phyloP scores from a whole-genome alignment of 1,140 invertebrate species.

The Drosophila athabasca region DNA sequence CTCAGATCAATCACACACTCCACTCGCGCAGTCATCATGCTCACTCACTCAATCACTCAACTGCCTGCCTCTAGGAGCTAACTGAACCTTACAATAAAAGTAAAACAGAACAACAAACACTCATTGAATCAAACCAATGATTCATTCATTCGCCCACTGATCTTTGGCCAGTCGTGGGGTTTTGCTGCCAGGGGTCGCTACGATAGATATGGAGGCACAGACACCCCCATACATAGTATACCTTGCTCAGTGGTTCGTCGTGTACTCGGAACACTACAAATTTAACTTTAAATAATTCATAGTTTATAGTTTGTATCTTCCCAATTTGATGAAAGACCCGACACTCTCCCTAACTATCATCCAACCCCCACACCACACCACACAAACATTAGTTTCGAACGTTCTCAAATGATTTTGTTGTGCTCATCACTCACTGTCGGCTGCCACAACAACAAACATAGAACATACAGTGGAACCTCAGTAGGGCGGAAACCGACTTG shows the following conservation, averaged over 20 bases:
- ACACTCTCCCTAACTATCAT: slow-evolving; percentile 9
- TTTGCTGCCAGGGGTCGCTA: slow-evolving; percentile 5
- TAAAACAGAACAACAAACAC: slow-evolving; percentile 3
- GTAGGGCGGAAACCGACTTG: slow-evolving; percentile 43
- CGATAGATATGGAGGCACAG: neutral
- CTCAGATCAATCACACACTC: neutral
- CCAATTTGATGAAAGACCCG: slow-evolving; percentile 25
- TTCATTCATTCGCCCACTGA: slow-evolving; percentile 11
- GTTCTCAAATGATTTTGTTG: slow-evolving; percentile 65
- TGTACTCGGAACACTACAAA: slow-evolving; percentile 27
- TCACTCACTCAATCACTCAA: slow-evolving; percentile 11
- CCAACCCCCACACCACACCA: slow-evolving; percentile 17
- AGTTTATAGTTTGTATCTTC: slow-evolving; percentile 57
- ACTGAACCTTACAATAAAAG: neutral
- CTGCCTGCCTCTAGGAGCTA: slow-evolving; percentile 37
- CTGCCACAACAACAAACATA: slow-evolving; percentile 14
- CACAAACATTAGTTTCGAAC: slow-evolving; percentile 45
- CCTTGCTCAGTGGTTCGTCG: slow-evolving; percentile 63
- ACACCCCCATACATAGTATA: slow-evolving; percentile 26
- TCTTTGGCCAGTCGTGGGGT: neutral
- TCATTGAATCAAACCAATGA: slow-evolving; percentile 1
- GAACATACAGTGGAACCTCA: slow-evolving; percentile 45
- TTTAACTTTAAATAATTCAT: slow-evolving; percentile 48
- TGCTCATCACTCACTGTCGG: slow-evolving; percentile 35
- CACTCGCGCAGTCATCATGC: neutral